A percentile compares a stretch with the other conserved stretches of the same genome.
These are phyloP conservation scores for Drosophila bocqueti DNA, from an alignment of 1,140 invertebrate genomes.

Conservation along the genomic window DNA sequence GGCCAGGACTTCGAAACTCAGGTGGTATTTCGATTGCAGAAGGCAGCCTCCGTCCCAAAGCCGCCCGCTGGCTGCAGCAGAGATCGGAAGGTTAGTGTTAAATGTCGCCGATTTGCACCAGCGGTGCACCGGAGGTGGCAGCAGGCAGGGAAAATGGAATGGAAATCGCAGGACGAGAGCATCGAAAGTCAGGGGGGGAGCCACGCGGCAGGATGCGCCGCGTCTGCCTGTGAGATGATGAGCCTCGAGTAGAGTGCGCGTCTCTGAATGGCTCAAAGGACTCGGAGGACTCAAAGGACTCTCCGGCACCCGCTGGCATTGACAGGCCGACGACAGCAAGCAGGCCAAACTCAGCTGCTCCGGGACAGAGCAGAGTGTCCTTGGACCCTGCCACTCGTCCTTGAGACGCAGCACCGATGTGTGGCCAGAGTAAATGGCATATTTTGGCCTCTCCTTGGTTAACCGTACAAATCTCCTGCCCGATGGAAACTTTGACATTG, in stretches of 20 bases:
- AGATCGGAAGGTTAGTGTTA: slow-evolving; percentile 70
- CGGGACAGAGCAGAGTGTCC: not conserved
- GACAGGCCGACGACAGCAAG: slow-evolving; percentile 60
- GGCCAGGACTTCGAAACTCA: slow-evolving; percentile 19
- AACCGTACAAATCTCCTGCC: slow-evolving; percentile 51
- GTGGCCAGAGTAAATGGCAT: slow-evolving; percentile 78
- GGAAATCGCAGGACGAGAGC: not conserved
- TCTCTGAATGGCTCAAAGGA: slow-evolving; percentile 18
- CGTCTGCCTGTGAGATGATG: slow-evolving; percentile 52
- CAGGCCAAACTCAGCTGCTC: slow-evolving; percentile 60
- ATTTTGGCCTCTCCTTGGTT: slow-evolving; percentile 80
- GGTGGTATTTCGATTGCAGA: slow-evolving; percentile 45
- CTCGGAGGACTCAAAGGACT: slow-evolving; percentile 36
- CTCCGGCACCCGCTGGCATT: slow-evolving; percentile 58
- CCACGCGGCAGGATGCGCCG: slow-evolving; percentile 64
- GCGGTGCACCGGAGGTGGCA: slow-evolving; percentile 69
- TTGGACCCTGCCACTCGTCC: slow-evolving; percentile 35
- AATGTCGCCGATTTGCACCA: slow-evolving; percentile 78
- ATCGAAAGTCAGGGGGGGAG: slow-evolving; percentile 28
- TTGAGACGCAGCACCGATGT: slow-evolving; percentile 53
- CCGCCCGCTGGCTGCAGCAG: slow-evolving; percentile 22
- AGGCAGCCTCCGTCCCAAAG: slow-evolving; percentile 20
- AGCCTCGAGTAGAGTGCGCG: slow-evolving; percentile 48
- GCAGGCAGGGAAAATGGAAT: slow-evolving; percentile 2
- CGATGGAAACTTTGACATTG: slow-evolving; percentile 44